phyloP scores from a whole-genome alignment of 1,140 invertebrate species.

The Paraescarpia echinospica region DNA sequence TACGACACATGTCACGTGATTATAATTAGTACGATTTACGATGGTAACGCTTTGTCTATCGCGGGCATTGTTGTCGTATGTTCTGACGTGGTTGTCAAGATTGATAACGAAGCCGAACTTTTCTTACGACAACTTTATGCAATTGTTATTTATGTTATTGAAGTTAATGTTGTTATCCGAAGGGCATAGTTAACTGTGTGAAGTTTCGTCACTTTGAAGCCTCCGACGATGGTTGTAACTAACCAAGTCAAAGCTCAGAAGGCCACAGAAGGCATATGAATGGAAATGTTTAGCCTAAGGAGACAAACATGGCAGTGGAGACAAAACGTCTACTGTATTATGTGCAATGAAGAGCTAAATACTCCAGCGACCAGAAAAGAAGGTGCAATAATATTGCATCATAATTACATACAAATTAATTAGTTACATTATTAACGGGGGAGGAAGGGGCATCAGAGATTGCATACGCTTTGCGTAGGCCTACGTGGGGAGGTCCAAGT shows the following conservation, averaged over 20 bases:
- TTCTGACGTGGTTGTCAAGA: background rate
- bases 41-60: background rate
- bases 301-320: background rate
- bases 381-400: background rate
- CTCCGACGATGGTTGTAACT: too few relatives aligned
- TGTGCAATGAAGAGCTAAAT: background rate
- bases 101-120: background rate
- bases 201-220: background rate
- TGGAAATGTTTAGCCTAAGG: background rate
- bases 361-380: background rate
- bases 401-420: too few relatives aligned
- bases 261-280: background rate
- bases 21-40: background rate
- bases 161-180: background rate
- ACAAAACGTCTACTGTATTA: background rate
- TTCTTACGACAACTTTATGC: background rate
- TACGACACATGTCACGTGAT: background rate
- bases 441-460: too few relatives aligned
- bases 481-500: too few relatives aligned
- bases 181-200: background rate
- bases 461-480: too few relatives aligned
- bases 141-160: background rate
- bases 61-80: background rate
- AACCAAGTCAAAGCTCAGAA: too few relatives aligned
- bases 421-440: too few relatives aligned